Percentiles rank a stretch among this genome's conserved stretches.
Evolutionary conservation across 2,797 vertebrate genomes (phyloP).

Genomic region (Enteromius argenteus): DNA sequence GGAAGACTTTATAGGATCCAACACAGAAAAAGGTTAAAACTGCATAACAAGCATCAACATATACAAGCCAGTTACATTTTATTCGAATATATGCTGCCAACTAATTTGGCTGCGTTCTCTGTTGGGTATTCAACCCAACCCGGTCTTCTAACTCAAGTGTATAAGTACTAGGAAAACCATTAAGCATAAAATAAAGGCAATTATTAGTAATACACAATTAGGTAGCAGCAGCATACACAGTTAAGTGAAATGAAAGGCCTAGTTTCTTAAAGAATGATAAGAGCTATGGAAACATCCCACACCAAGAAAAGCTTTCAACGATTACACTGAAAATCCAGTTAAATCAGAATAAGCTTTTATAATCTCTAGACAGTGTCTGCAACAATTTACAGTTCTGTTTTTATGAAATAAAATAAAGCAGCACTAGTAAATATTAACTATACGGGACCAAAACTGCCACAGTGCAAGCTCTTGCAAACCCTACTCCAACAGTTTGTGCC

Average conservation of each 20-base stretch:
- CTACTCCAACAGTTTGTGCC: neutral
- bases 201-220: neutral
- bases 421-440: neutral
- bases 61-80: neutral
- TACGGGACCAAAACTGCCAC: neutral
- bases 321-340: neutral
- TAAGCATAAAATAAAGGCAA: neutral
- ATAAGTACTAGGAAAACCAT: neutral
- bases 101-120: neutral
- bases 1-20: neutral
- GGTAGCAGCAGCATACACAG: slow-evolving; percentile 20
- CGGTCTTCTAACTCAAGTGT: neutral
- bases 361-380: neutral
- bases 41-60: neutral
- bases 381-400: neutral
- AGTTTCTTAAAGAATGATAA: slow-evolving; percentile 6
- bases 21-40: neutral
- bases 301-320: neutral
- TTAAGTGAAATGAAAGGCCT: slow-evolving; percentile 25
- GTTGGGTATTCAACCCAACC: neutral
- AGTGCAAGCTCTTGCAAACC: neutral
- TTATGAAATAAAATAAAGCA: neutral
- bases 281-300: neutral
- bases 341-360: neutral
- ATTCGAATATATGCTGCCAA: neutral